Evolutionary conservation across 2,888 invertebrate species (phyloP), one percentile per base, ranked within the genome.

Genomic region (Plebejus anna): DNA sequence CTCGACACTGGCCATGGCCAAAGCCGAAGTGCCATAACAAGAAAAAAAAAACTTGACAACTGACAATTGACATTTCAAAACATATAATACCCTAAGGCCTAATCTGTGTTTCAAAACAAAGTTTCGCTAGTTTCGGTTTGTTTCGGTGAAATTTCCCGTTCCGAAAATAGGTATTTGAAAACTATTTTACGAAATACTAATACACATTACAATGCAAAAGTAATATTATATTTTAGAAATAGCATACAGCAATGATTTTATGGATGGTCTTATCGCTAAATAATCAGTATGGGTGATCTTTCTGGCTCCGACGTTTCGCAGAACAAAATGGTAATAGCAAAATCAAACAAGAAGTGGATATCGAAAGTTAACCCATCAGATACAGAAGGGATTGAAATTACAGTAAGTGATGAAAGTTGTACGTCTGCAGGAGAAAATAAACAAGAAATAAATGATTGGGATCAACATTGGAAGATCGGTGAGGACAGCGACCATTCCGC

Each of bases 271-370:
- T 89, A 82, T 93, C 93, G 77, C 81, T 92, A 82, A 93, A 92
- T 84, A 92, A 93, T 89, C 93, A 94, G 86, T 92, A 94, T 93
- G 93, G 92, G 87, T 92, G 92, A 93, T 83, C 83, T 86, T 42
- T 84, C 82, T 83, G 83, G 86, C 80, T 86, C 88, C 16, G 89
- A 91, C 84, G 84, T 86, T 86, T 89, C 91, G 78, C 92, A 91
- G 91, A 92, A 92, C 84, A 93, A 93, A 89, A 85, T 91, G 86
- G 90, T 90, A 83, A 88, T 91, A 84, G 86, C 89, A 75, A 90
- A 90, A 86, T 83, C 87, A 80, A 89, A 89, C 82, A 88, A 91
- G 82, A 84, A 90, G 85, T 92, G 91, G 92, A 84, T 85, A 80
- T 86, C 90, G 81, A 86, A 84, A 61, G 84, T 89, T 70, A 90